These are phyloP conservation scores for Drosophila parvula DNA, from an alignment of 1,140 invertebrate species.

Conservation along the genomic window DNA sequence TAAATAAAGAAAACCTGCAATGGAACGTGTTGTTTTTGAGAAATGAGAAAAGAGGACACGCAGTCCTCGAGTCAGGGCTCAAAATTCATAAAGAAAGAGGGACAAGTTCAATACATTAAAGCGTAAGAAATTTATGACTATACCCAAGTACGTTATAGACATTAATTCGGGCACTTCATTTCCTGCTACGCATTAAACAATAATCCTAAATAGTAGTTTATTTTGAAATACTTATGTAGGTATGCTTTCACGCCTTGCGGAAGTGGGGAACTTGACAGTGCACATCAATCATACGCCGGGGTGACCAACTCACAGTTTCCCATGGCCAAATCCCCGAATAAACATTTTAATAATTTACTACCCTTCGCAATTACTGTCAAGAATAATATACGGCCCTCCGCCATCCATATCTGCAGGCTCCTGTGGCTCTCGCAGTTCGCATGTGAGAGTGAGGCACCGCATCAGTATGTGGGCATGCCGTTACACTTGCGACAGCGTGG, in stretches of 20 bases:
- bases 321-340: conserved; percentile 57
- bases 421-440: neutral
- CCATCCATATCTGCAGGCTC: conserved; percentile 43
- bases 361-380: conserved; percentile 64
- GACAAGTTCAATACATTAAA: too few relatives aligned
- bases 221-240: neutral
- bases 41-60: too few relatives aligned
- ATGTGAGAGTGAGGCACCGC: neutral
- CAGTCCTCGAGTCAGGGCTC: too few relatives aligned
- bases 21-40: too few relatives aligned
- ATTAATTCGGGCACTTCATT: neutral
- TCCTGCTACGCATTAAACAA: neutral
- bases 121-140: too few relatives aligned
- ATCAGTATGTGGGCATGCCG: conserved; percentile 54
- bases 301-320: conserved; percentile 5
- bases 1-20: too few relatives aligned
- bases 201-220: neutral
- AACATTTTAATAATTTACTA: conserved; percentile 70
- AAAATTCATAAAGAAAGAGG: too few relatives aligned
- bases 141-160: neutral
- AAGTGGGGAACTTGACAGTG: neutral
- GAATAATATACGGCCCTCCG: conserved; percentile 61
- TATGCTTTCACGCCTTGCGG: neutral
- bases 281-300: conserved; percentile 65
- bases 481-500: conserved; percentile 67